A percentile compares a stretch with the other conserved stretches of the same genome.
Conservation (phyloP, 2,888 invertebrate genomes). For the Lithophane ornitopus region DNA sequence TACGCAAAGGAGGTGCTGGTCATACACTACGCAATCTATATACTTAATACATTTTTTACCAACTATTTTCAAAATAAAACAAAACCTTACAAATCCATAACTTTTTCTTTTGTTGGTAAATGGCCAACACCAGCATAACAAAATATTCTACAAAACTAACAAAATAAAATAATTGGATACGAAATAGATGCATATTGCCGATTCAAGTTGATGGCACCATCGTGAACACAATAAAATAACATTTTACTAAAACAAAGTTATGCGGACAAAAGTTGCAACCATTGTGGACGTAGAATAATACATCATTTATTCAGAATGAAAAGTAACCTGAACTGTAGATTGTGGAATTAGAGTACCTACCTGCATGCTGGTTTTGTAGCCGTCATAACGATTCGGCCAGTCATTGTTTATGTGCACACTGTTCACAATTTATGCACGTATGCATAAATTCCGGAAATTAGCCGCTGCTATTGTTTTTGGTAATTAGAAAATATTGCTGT, state of each 20-base stretch:
- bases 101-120: background rate
- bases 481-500: conserved; percentile 31
- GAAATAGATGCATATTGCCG: conserved; percentile 26
- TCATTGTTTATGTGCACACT: conserved; percentile 33
- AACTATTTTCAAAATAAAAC: background rate
- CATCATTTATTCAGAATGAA: conserved; percentile 68
- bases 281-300: conserved; percentile 66
- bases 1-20: no score
- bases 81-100: background rate
- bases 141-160: conserved; percentile 10
- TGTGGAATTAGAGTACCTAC: conserved; percentile 43
- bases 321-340: conserved; percentile 55
- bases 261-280: conserved; percentile 58
- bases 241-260: conserved; percentile 61
- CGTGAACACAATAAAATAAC: conserved; percentile 58
- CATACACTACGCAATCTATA: no score
- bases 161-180: conserved; percentile 20
- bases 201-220: conserved; percentile 37
- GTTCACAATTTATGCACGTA: conserved; percentile 47
- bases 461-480: conserved; percentile 11
- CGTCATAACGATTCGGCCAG: conserved; percentile 23
- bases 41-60: background rate
- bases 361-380: conserved; percentile 37
- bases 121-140: background rate
- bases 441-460: conserved; percentile 52